Conservation (phyloP, 1,140 invertebrate species). For the Drosophila bifasciata region DNA sequence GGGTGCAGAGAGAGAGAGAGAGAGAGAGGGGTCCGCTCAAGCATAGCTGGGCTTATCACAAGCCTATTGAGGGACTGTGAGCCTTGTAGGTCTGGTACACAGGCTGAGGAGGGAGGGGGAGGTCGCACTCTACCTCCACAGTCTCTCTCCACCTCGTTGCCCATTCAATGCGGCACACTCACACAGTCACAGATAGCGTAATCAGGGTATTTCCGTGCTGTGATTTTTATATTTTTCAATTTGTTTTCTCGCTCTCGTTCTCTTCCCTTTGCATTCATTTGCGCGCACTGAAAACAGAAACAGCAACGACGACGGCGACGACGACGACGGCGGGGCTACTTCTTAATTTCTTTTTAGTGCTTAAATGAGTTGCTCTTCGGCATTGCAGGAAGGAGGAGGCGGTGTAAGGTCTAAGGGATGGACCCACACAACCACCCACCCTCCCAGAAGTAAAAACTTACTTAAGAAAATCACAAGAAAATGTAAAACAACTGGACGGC, state of each 20-base stretch:
- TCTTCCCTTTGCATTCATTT: conserved; percentile 23
- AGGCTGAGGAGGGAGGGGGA: conserved; percentile 15
- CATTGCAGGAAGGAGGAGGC: conserved; percentile 7
- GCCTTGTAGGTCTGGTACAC: neutral
- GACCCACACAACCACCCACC: neutral
- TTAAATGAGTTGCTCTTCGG: conserved; percentile 68
- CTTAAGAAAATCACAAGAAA: conserved; percentile 77
- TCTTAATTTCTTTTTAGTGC: conserved; percentile 81
- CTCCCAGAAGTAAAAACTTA: conserved; percentile 67
- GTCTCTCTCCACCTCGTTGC: neutral
- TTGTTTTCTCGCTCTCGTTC: conserved; percentile 45
- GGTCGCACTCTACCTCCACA: conserved; percentile 21
- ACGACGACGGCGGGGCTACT: conserved; percentile 36
- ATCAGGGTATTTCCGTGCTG: conserved; percentile 81
- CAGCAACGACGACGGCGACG: neutral
- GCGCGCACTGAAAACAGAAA: neutral
- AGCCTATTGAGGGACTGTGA: conserved; percentile 51
- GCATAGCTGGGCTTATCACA: conserved; percentile 59
- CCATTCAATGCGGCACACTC: conserved; percentile 22
- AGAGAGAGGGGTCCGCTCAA: conserved; percentile 37
- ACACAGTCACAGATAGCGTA: conserved; percentile 73
- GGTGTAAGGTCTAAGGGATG: neutral
- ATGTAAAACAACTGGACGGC: conserved; percentile 79
- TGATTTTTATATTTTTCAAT: conserved; percentile 82
- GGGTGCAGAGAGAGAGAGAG: neutral